phyloP scores from a whole-genome alignment of 2,888 invertebrate species.

The Nysson spinosus region DNA sequence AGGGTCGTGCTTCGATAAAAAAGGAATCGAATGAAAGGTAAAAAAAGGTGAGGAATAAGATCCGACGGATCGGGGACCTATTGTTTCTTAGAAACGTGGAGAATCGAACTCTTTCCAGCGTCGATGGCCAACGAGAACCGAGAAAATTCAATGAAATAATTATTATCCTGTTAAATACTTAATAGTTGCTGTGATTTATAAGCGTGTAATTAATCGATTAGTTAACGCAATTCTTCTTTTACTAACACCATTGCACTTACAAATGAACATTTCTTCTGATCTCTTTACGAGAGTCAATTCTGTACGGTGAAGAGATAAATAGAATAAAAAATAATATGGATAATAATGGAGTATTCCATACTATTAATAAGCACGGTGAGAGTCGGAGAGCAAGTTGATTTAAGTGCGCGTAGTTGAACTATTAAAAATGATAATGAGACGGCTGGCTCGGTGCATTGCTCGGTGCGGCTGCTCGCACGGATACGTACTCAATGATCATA shows the following conservation, averaged over 20 bases:
- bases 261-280: no score
- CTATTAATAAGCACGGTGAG: background rate
- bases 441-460: background rate
- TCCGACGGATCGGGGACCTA: conserved; percentile 28
- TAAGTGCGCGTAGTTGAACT: background rate
- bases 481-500: conserved; percentile 25
- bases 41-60: background rate
- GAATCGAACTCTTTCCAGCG: conserved; percentile 2
- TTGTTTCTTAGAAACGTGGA: conserved; percentile 42
- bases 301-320: no score
- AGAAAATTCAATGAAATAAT: no score
- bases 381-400: background rate
- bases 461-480: background rate
- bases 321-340: no score
- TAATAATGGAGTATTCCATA: background rate
- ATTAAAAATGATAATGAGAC: conserved; percentile 44
- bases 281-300: no score
- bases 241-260: no score
- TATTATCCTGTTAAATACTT: no score
- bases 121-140: no score
- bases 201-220: no score
- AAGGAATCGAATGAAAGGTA: background rate
- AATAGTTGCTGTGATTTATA: no score
- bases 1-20: conserved; percentile 43
- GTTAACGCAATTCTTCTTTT: no score